Conservation (phyloP, 2,888 invertebrate species). For the Drosophila subquinaria region DNA sequence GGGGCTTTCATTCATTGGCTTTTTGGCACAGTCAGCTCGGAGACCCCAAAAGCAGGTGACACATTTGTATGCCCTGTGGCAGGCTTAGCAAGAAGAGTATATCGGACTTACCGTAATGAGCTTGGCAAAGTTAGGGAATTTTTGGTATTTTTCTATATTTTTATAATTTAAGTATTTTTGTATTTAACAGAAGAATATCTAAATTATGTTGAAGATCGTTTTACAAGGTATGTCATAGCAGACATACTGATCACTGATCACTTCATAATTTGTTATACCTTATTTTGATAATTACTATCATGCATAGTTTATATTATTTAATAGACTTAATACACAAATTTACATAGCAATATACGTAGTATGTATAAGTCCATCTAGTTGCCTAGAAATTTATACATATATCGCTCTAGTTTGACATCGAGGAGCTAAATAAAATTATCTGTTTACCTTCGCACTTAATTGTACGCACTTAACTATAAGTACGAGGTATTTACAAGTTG, state of each 20-base stretch:
- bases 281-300: no score
- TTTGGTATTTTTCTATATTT: neutral
- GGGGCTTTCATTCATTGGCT: constrained; percentile 60
- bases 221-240: neutral
- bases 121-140: neutral
- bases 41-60: constrained; percentile 63
- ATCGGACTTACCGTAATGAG: neutral
- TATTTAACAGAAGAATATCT: no score
- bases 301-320: no score
- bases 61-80: constrained; percentile 30
- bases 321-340: neutral
- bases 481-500: neutral
- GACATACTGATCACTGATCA: neutral
- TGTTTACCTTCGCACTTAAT: neutral
- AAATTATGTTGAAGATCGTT: no score
- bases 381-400: no score
- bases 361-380: neutral
- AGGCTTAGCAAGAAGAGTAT: neutral
- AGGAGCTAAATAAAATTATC: neutral
- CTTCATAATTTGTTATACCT: no score
- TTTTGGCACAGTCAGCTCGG: constrained; percentile 60
- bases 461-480: neutral
- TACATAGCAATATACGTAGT: neutral
- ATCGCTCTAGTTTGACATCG: no score
- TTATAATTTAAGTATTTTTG: no score